Evolutionary conservation across 37 sponge, comb jelly and placozoan species (phyloP).

Genomic region (Oscarella lobularis): DNA sequence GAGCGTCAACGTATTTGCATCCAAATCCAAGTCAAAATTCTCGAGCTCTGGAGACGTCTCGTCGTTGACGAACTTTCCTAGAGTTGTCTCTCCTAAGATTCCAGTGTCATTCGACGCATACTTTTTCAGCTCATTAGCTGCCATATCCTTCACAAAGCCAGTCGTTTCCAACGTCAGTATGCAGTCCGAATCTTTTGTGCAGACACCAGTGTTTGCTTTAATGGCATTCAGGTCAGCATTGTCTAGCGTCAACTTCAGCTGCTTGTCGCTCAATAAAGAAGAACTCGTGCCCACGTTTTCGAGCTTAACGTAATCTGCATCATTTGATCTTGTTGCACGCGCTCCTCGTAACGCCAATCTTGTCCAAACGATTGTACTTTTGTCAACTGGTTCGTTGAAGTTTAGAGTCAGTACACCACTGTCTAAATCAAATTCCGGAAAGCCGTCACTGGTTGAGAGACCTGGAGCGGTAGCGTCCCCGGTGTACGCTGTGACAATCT

Average conservation of each 20-base stretch:
- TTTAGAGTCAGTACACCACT: slow-evolving; percentile 14
- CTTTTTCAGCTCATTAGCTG: slow-evolving; percentile 52
- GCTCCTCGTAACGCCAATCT: neutral
- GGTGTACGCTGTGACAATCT: neutral
- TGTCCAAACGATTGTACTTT: slow-evolving; percentile 15
- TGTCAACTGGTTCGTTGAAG: slow-evolving; percentile 54
- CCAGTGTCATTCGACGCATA: slow-evolving; percentile 15
- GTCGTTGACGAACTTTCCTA: slow-evolving; percentile 17
- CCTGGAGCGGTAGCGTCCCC: neutral
- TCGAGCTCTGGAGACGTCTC: slow-evolving; percentile 17
- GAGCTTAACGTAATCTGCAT: neutral
- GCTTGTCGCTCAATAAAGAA: no score
- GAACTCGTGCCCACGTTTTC: neutral
- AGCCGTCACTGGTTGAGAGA: neutral
- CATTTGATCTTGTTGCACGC: neutral
- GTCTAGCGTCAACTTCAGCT: neutral
- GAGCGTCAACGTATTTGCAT: neutral
- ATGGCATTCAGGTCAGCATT: slow-evolving; percentile 12
- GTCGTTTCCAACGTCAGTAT: slow-evolving; percentile 30
- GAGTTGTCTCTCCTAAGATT: slow-evolving; percentile 7
- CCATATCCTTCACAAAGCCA: slow-evolving; percentile 53
- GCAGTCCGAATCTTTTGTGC: slow-evolving; percentile 10
- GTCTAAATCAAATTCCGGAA: neutral
- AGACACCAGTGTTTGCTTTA: slow-evolving; percentile 4
- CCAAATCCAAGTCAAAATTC: slow-evolving; percentile 33